Percentiles rank a stretch among this genome's conserved stretches.
Conservation (phyloP, 2,113 vertebrate species). For the Solenodon paradoxus region DNA sequence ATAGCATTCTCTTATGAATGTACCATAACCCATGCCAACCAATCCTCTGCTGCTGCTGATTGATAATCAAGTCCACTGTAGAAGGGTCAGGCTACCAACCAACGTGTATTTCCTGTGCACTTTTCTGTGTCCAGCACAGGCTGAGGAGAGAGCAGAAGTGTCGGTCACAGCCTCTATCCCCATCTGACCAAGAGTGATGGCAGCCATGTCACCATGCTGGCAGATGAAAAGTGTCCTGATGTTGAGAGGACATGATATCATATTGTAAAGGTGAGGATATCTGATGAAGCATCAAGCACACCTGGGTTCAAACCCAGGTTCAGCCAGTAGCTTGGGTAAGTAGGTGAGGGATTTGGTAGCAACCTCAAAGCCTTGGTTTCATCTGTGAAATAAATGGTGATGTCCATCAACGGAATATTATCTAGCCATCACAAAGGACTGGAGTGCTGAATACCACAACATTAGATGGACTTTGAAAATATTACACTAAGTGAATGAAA, state of each 20-base stretch:
- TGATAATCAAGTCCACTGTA: background rate
- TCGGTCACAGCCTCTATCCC: no score
- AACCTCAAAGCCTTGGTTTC: background rate
- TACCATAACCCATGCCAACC: background rate
- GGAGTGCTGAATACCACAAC: background rate
- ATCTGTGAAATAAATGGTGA: background rate
- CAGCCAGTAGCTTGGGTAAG: background rate
- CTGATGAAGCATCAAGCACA: background rate
- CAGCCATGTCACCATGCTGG: accelerated
- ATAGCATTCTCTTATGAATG: background rate
- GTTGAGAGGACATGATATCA: background rate
- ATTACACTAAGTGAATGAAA: background rate
- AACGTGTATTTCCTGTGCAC: accelerated
- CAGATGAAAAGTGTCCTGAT: accelerated
- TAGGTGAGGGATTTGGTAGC: background rate
- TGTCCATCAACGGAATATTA: background rate
- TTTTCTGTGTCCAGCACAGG: background rate
- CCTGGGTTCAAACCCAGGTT: background rate
- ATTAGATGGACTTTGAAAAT: background rate
- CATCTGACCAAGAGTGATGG: no score
- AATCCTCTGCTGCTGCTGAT: background rate
- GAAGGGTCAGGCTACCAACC: background rate
- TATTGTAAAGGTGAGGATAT: background rate
- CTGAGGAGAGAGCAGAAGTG: background rate
- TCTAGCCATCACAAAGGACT: background rate